Evolutionary conservation across 1,140 invertebrate species (phyloP).

Genomic region (Drosophila sp.): DNA sequence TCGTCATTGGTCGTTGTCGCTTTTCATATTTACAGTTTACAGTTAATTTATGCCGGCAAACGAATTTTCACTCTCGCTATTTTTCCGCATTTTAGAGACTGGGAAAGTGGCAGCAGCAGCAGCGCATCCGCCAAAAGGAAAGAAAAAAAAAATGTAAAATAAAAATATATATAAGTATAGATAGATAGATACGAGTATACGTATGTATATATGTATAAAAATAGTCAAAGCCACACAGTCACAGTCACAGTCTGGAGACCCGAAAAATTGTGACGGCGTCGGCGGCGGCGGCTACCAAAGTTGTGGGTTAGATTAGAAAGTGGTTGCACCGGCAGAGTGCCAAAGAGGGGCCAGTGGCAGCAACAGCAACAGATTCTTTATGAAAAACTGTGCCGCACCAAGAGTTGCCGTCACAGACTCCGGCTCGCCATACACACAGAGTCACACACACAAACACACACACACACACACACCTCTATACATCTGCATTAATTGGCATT

Average conservation of each 20-base stretch:
- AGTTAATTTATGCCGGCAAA: constrained; percentile 61
- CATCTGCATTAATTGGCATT: constrained; percentile 54
- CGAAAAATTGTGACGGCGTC: constrained; percentile 42
- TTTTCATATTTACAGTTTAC: constrained; percentile 55
- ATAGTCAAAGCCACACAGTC: constrained; percentile 48
- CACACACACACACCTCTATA: constrained; percentile 1
- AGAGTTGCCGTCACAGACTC: constrained; percentile 13
- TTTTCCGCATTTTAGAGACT: constrained; percentile 64
- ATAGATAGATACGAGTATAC: constrained; percentile 20
- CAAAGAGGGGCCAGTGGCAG: constrained; percentile 1
- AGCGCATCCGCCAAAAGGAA: constrained; percentile 59
- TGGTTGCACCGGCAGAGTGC: constrained; percentile 33
- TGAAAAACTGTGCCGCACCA: constrained; percentile 50
- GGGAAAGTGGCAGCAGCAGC: constrained; percentile 48
- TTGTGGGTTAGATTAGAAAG: constrained; percentile 69
- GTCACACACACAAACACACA: constrained; percentile 19
- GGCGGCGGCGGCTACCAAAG: constrained; percentile 35
- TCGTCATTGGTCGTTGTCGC: constrained; percentile 35
- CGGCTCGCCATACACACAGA: constrained; percentile 13
- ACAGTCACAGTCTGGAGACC: constrained; percentile 32
- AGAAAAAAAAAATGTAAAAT: constrained; percentile 16
- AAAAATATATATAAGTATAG: constrained; percentile 7
- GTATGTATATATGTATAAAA: constrained; percentile 46
- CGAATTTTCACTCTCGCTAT: constrained; percentile 70
- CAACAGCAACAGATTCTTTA: constrained; percentile 45